Evolutionary conservation across 2,888 invertebrate genomes (phyloP).

Genomic region (Anorthoa munda): DNA sequence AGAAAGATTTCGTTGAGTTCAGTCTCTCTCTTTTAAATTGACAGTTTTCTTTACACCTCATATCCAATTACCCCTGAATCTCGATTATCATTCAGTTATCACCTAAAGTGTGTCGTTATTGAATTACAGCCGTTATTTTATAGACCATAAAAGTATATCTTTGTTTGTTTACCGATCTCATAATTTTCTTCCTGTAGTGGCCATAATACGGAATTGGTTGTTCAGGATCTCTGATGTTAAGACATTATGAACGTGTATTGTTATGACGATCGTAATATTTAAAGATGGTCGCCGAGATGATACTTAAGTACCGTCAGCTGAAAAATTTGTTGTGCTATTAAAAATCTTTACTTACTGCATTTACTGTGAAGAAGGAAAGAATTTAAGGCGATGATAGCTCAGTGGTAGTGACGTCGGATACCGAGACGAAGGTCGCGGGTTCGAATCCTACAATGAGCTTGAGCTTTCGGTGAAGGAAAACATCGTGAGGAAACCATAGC

Average conservation of each 20-base stretch:
- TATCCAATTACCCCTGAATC: constrained; percentile 13
- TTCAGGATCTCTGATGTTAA: constrained; percentile 8
- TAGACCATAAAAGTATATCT: constrained; percentile 46
- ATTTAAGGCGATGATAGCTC: too few relatives aligned
- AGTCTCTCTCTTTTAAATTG: too few relatives aligned
- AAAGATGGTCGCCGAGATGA: constrained; percentile 4
- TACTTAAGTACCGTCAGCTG: not conserved
- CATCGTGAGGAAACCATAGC: too few relatives aligned
- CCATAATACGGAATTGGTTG: not conserved
- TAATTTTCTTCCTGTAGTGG: constrained; percentile 32
- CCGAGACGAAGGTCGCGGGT: too few relatives aligned
- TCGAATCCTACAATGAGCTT: too few relatives aligned
- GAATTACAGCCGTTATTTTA: constrained; percentile 43
- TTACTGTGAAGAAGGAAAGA: too few relatives aligned
- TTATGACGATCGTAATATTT: not conserved
- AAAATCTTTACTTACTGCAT: not conserved
- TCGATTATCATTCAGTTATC: constrained; percentile 37
- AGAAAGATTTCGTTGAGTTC: not conserved
- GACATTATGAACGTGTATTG: constrained; percentile 3
- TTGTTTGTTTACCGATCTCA: constrained; percentile 33
- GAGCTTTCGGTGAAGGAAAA: too few relatives aligned
- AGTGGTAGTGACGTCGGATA: too few relatives aligned
- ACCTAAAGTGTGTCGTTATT: constrained; percentile 39
- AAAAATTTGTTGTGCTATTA: not conserved
- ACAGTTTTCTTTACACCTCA: not conserved